Evolutionary conservation across 35 echinoderm and acorn worm genomes (phyloP).

Genomic region (Lytechinus pictus): DNA sequence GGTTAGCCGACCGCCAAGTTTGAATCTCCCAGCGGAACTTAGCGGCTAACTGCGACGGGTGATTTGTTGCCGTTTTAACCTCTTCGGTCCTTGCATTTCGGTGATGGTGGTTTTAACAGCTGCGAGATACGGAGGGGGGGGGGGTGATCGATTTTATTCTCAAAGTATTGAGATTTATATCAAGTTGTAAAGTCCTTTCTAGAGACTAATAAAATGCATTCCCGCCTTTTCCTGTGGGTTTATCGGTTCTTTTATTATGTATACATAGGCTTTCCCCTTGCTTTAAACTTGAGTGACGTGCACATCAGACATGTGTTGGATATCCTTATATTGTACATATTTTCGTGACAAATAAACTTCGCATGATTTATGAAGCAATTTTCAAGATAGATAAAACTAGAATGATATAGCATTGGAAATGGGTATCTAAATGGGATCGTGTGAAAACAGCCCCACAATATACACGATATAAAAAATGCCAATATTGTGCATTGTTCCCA

Average conservation of each 20-base stretch:
- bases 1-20: neutral
- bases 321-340: neutral
- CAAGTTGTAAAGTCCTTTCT: neutral
- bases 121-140: neutral
- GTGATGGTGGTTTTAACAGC: neutral
- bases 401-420: neutral
- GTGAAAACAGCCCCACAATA: neutral
- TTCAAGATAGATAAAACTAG: neutral
- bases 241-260: neutral
- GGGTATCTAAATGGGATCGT: too few relatives aligned
- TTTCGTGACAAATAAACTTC: neutral
- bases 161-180: neutral
- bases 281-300: neutral
- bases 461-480: neutral
- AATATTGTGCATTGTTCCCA: neutral
- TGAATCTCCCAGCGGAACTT: neutral
- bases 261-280: neutral
- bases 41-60: neutral
- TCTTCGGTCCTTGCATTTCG: neutral
- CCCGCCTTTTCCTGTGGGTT: neutral
- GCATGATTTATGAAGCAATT: neutral
- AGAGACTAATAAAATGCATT: constrained; percentile 13
- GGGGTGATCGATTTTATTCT: neutral
- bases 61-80: neutral
- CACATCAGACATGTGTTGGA: neutral